Evolutionary conservation across 1,140 invertebrate genomes (phyloP).

Genomic region (Aradophagus sp.): DNA sequence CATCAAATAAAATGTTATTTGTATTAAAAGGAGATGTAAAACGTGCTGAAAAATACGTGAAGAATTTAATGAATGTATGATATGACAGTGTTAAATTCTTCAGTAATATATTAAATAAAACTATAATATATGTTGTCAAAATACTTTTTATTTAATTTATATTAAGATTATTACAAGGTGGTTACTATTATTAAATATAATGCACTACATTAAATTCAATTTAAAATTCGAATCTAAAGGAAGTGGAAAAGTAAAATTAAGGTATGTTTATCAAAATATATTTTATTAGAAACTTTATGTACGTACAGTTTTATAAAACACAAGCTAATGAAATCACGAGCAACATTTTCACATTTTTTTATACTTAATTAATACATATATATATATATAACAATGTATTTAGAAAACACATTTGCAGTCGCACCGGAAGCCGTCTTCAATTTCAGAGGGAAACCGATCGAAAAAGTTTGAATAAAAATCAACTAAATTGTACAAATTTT

Average conservation of each 20-base stretch:
- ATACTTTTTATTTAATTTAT: too few relatives aligned
- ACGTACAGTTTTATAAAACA: slow-evolving; percentile 52
- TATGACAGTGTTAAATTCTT: too few relatives aligned
- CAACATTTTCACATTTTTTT: slow-evolving; percentile 25
- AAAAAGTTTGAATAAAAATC: slow-evolving; percentile 49
- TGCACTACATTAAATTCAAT: neutral
- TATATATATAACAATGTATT: slow-evolving; percentile 37
- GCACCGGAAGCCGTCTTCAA: slow-evolving; percentile 23
- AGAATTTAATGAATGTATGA: too few relatives aligned
- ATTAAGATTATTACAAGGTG: too few relatives aligned
- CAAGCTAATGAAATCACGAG: slow-evolving; percentile 42
- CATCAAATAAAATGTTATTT: too few relatives aligned
- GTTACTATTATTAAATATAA: neutral
- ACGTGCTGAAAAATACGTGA: too few relatives aligned
- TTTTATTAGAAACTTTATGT: slow-evolving; percentile 56
- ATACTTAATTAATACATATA: slow-evolving; percentile 5
- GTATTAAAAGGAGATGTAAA: too few relatives aligned
- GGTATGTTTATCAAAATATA: slow-evolving; percentile 54
- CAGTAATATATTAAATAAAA: too few relatives aligned
- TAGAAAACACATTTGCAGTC: slow-evolving; percentile 23
- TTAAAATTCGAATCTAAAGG: neutral
- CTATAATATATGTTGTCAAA: too few relatives aligned
- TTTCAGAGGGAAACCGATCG: slow-evolving; percentile 12
- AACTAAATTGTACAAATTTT: slow-evolving; percentile 60
- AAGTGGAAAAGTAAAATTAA: slow-evolving; percentile 7